These are phyloP conservation scores for Barbus barbus DNA, from an alignment of 2,113 vertebrate species.

Conservation along the genomic window DNA sequence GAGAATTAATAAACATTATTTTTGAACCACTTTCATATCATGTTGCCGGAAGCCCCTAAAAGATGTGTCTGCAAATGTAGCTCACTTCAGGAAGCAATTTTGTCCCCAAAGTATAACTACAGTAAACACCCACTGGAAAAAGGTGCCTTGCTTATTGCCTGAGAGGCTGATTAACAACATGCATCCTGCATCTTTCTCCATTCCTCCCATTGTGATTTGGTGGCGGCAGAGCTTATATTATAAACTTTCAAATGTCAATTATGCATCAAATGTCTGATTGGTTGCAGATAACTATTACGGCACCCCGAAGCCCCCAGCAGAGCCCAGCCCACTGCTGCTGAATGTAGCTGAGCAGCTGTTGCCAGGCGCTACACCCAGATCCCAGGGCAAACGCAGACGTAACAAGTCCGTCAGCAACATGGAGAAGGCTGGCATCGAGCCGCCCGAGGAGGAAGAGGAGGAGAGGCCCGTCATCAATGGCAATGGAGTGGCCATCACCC, in stretches of 20 bases:
- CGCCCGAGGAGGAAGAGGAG: constrained; percentile 92
- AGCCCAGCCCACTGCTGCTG: constrained; percentile 88
- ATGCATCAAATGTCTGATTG: constrained; percentile 1
- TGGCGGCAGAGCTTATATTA: background rate
- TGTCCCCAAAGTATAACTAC: background rate
- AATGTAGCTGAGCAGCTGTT: constrained; percentile 96
- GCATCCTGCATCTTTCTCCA: background rate
- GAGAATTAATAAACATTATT: too few species aligned
- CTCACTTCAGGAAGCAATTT: background rate
- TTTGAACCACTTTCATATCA: background rate
- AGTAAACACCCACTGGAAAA: background rate
- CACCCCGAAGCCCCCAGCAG: constrained; percentile 93
- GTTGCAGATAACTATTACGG: constrained; percentile 95
- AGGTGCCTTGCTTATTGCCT: background rate
- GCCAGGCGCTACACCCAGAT: constrained; percentile 90
- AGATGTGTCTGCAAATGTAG: background rate
- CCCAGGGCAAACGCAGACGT: constrained; percentile 93
- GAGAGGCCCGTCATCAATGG: constrained; percentile 92
- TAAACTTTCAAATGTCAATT: background rate
- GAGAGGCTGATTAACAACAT: background rate
- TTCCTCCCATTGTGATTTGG: background rate
- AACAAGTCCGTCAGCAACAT: constrained; percentile 99
- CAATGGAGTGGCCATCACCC: constrained; percentile 85
- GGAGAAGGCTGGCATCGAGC: constrained; percentile 94
- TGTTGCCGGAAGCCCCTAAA: background rate